Conservation (phyloP, 2,888 invertebrate genomes). For the Scaptodrosophila latifasciaeformis region DNA sequence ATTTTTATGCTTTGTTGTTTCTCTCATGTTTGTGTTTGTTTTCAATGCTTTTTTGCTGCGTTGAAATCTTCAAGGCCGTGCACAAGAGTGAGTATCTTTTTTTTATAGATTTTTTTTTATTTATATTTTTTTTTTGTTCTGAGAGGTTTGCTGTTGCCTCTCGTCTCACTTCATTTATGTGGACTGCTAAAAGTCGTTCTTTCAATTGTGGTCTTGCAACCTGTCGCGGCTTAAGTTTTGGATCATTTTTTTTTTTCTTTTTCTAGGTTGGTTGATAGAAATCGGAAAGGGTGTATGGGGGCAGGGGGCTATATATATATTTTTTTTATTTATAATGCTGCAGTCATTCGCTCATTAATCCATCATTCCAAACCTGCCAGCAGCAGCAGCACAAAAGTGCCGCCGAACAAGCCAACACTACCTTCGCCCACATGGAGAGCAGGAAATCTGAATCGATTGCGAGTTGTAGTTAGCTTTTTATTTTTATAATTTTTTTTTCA, state of each 20-base stretch:
- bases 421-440: slow-evolving; percentile 52
- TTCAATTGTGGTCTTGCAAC: slow-evolving; percentile 45
- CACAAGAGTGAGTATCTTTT: slow-evolving; percentile 41
- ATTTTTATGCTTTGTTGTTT: slow-evolving; percentile 27
- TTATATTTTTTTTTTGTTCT: slow-evolving; percentile 36
- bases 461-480: slow-evolving; percentile 9
- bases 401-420: slow-evolving; percentile 34
- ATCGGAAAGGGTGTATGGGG: slow-evolving; percentile 3
- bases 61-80: slow-evolving; percentile 60
- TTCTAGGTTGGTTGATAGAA: slow-evolving; percentile 35
- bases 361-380: background rate
- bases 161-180: no score
- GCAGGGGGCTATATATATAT: slow-evolving; percentile 2
- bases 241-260: no score
- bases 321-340: slow-evolving; percentile 54
- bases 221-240: slow-evolving; percentile 59
- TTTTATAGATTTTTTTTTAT: slow-evolving; percentile 47
- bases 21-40: slow-evolving; percentile 16
- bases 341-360: slow-evolving; percentile 43
- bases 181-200: no score
- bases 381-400: slow-evolving; percentile 14
- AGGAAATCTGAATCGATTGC: slow-evolving; percentile 45
- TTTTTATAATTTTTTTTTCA: slow-evolving; percentile 8
- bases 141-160: slow-evolving; percentile 14
- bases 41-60: slow-evolving; percentile 35